These are phyloP conservation scores for Drosophila suboccidentalis DNA, from an alignment of 2,888 invertebrate species.

Conservation along the genomic window DNA sequence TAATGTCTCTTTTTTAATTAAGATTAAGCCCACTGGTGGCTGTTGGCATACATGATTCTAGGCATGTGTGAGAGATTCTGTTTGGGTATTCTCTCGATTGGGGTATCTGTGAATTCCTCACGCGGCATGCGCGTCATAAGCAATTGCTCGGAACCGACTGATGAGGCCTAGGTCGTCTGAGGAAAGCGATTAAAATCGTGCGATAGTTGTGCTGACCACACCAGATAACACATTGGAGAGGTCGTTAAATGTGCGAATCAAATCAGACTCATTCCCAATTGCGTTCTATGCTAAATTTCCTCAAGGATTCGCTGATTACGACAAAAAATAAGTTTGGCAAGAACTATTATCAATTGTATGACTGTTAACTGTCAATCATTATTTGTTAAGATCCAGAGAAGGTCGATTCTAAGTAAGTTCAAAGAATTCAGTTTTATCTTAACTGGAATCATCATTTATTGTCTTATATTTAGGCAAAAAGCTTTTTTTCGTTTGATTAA, in stretches of 20 bases:
- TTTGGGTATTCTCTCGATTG: conserved; percentile 9
- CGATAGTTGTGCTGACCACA: conserved; percentile 20
- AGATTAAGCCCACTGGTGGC: conserved; percentile 48
- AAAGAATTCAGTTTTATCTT: background rate
- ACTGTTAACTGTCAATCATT: background rate
- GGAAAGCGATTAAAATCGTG: conserved; percentile 34
- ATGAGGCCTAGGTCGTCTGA: conserved; percentile 38
- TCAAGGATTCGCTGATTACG: background rate
- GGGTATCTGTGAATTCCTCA: conserved; percentile 18
- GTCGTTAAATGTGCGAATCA: conserved; percentile 39
- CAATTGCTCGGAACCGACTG: background rate
- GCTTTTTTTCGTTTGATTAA: background rate
- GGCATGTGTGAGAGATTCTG: conserved; percentile 20
- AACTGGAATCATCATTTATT: background rate
- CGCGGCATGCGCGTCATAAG: conserved; percentile 30
- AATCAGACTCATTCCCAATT: conserved; percentile 1
- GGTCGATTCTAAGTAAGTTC: no score
- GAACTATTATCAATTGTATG: background rate
- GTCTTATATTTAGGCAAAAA: conserved; percentile 6
- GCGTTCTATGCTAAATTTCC: conserved; percentile 3
- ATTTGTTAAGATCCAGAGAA: background rate
- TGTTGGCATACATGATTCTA: conserved; percentile 35
- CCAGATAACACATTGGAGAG: conserved; percentile 43
- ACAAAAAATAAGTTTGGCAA: background rate
- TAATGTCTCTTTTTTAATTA: conserved; percentile 52